A percentile compares a stretch with the other conserved stretches of the same genome.
Conservation (phyloP, 1,140 invertebrate species). For the Lamellibrachia luymesi region DNA sequence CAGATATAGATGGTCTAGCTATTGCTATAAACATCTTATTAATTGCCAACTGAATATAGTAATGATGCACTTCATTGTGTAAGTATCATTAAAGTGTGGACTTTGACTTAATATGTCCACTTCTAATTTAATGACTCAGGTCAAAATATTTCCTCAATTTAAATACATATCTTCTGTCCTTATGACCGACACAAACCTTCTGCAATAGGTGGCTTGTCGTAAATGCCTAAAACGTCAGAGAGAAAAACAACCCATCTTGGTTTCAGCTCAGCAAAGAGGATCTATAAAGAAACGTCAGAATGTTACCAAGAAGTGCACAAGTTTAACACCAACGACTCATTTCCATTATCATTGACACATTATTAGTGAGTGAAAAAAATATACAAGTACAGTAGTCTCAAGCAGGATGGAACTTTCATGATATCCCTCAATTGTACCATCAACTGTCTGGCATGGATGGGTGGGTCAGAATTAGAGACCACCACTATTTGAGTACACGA, state of each 20-base stretch:
- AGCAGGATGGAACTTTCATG: background rate
- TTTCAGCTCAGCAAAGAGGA: slow-evolving; percentile 29
- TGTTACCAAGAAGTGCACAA: background rate
- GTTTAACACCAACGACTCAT: background rate
- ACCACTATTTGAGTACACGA: too few relatives aligned
- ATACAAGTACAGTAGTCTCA: background rate
- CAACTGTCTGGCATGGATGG: background rate
- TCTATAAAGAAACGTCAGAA: slow-evolving; percentile 29
- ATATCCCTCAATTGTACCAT: background rate
- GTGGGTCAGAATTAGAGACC: too few relatives aligned
- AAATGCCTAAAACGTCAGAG: slow-evolving; percentile 40
- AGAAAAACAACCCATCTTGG: slow-evolving; percentile 38
- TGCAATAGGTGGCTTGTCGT: slow-evolving; percentile 33
- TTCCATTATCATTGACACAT: background rate
- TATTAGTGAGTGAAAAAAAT: background rate
- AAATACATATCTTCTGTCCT: background rate
- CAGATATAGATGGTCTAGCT: too few relatives aligned
- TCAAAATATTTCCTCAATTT: background rate
- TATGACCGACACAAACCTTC: slow-evolving; percentile 28
- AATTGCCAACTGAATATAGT: too few relatives aligned
- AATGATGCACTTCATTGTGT: too few relatives aligned
- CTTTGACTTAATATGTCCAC: background rate
- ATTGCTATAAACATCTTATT: too few relatives aligned
- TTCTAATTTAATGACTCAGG: background rate
- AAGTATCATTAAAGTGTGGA: too few relatives aligned